Conservation (phyloP, 2,888 invertebrate genomes). For the Callinectes sapidus region DNA sequence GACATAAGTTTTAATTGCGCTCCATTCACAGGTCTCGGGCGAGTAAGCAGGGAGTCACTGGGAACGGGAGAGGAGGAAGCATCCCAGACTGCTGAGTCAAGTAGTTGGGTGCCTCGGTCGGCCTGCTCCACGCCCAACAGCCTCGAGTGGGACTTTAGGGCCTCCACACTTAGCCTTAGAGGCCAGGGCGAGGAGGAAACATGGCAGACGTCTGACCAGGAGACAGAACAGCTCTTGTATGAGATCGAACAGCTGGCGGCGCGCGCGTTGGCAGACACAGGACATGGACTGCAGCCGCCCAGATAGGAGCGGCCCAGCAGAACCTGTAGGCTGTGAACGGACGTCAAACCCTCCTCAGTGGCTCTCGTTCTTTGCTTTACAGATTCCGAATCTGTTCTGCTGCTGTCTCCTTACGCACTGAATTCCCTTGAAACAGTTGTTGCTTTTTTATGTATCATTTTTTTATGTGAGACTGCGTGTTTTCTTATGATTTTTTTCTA, state of each 20-base stretch:
- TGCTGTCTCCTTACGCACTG: not conserved
- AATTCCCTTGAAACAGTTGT: not conserved
- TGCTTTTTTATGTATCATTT: not conserved
- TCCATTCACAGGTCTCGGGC: conserved; percentile 43
- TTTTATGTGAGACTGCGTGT: not conserved
- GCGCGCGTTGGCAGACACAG: conserved; percentile 57
- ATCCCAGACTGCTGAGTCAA: conserved; percentile 59
- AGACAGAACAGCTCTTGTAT: conserved; percentile 62
- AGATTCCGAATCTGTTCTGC: not conserved
- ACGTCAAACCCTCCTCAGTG: not conserved
- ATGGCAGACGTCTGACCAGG: conserved; percentile 58
- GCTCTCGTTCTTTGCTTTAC: not conserved
- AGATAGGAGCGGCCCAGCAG: not conserved
- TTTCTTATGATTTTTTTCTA: not conserved
- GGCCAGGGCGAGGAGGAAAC: conserved; percentile 51
- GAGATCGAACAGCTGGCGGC: conserved; percentile 65
- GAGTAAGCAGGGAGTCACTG: conserved; percentile 36
- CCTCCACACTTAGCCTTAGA: conserved; percentile 59
- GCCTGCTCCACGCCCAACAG: conserved; percentile 66
- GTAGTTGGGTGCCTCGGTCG: conserved; percentile 58
- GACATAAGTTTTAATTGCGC: no score
- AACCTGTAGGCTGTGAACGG: not conserved
- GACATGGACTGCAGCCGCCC: conserved; percentile 52
- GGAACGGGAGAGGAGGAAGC: conserved; percentile 53
- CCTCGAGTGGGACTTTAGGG: conserved; percentile 69